Evolutionary conservation across 2,797 vertebrate genomes (phyloP).

Genomic region (Tragelaphus oryx): DNA sequence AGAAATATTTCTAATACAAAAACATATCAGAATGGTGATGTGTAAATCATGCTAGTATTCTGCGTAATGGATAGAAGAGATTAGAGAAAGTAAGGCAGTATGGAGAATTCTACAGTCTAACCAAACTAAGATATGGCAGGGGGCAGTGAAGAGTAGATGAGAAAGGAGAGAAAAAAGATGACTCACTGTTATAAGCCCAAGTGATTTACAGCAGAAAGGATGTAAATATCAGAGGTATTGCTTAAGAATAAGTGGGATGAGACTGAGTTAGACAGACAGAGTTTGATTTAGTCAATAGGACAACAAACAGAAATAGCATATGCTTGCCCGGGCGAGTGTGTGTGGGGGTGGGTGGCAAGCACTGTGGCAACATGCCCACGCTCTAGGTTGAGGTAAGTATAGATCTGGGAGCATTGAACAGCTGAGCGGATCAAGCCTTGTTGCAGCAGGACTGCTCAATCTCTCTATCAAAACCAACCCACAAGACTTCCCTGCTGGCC

Average conservation of each 20-base stretch:
- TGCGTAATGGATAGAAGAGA: not conserved
- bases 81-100: not conserved
- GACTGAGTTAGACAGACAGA: not conserved
- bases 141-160: not conserved
- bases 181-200: not conserved
- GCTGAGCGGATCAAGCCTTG: not conserved
- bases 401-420: not conserved
- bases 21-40: not conserved
- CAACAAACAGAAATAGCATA: not conserved
- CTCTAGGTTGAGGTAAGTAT: not conserved
- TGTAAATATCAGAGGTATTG: not conserved
- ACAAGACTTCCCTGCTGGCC: not conserved
- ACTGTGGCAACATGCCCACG: not conserved
- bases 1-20: constrained; percentile 27
- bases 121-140: not conserved
- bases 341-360: not conserved
- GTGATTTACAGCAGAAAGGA: not conserved
- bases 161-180: not conserved
- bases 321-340: not conserved
- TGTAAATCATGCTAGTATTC: not conserved
- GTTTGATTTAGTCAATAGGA: not conserved
- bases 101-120: not conserved
- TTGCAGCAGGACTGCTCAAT: not conserved
- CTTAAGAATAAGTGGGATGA: not conserved
- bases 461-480: not conserved